These are phyloP conservation scores for Proales similis DNA, from an alignment of 1,140 invertebrate genomes.

Conservation along the genomic window DNA sequence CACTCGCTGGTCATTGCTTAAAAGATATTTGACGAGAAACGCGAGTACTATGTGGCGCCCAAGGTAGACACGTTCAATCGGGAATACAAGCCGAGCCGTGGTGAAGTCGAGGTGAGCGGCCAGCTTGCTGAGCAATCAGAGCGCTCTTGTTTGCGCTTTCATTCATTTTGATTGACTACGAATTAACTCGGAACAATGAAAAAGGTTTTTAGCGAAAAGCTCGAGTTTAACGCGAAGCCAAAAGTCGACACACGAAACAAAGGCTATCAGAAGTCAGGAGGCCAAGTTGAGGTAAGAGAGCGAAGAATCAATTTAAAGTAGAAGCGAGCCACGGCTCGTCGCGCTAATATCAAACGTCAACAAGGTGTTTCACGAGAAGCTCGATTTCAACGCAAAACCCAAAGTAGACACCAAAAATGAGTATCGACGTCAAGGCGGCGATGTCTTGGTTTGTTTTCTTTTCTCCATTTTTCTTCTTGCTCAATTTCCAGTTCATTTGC, in stretches of 20 bases:
- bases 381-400: background rate
- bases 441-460: too few relatives aligned
- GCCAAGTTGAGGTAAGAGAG: slow-evolving; percentile 23
- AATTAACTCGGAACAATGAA: too few relatives aligned
- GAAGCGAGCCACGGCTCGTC: too few relatives aligned
- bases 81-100: background rate
- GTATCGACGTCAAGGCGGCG: too few relatives aligned
- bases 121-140: too few relatives aligned
- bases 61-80: background rate
- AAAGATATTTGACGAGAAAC: background rate
- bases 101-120: background rate
- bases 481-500: too few relatives aligned
- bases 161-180: too few relatives aligned
- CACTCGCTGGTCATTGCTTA: background rate
- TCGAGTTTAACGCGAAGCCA: background rate
- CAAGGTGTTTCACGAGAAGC: slow-evolving; percentile 34
- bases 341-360: too few relatives aligned
- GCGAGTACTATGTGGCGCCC: background rate
- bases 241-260: slow-evolving; percentile 5
- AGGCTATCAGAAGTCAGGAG: background rate
- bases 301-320: too few relatives aligned
- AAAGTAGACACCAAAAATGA: slow-evolving; percentile 16
- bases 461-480: too few relatives aligned
- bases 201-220: background rate
- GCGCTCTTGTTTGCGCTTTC: too few relatives aligned